Percentiles rank a stretch among this genome's conserved stretches.
Conservation (phyloP, 2,888 invertebrate genomes). For the Noctua comes region DNA sequence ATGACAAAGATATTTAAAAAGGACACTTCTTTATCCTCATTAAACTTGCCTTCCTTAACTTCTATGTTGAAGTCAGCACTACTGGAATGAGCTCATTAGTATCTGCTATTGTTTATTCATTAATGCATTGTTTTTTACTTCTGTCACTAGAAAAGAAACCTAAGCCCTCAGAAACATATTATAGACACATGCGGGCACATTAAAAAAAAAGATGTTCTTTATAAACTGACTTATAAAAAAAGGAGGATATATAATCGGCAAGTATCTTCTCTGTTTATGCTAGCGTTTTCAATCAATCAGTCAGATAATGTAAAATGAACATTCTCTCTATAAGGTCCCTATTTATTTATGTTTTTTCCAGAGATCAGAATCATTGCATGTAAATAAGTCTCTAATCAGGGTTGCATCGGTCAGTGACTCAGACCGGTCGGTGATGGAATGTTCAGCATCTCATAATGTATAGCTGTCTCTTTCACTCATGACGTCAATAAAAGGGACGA, state of each 20-base stretch:
- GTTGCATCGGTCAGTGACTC: slow-evolving; percentile 53
- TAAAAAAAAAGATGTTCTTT: background rate
- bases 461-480: slow-evolving; percentile 47
- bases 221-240: background rate
- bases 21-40: background rate
- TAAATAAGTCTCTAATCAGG: slow-evolving; percentile 24
- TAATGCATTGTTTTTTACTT: background rate
- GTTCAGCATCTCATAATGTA: slow-evolving; percentile 28
- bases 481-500: slow-evolving; percentile 30
- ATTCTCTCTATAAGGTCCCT: background rate
- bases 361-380: background rate
- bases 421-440: slow-evolving; percentile 61
- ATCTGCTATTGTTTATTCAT: background rate
- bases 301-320: background rate
- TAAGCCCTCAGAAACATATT: background rate
- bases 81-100: background rate
- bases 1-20: background rate
- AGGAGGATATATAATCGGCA: background rate
- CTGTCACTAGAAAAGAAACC: background rate
- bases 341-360: background rate
- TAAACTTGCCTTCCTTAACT: background rate
- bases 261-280: no score
- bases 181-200: background rate
- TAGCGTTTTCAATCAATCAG: background rate
- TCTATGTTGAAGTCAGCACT: background rate